Conservation (phyloP, 2,797 vertebrate species). For the Champsocephalus gunnari region DNA sequence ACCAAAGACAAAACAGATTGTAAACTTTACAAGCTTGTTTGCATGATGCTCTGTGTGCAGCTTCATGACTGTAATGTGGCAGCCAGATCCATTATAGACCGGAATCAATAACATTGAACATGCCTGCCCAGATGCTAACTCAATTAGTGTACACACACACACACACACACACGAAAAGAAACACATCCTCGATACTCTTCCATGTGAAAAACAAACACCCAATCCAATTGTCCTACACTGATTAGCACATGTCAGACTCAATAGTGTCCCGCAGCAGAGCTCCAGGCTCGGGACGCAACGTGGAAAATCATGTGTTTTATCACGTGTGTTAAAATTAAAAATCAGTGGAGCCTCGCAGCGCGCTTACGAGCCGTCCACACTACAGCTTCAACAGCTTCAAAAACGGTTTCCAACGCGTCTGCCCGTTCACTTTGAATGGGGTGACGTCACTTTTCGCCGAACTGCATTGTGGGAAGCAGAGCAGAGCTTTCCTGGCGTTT, state of each 20-base stretch:
- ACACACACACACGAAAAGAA: background rate
- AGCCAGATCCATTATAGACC: conserved; percentile 56
- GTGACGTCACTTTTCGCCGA: no score
- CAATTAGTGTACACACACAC: conserved; percentile 8
- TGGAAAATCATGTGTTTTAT: no score
- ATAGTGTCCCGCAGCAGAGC: no score
- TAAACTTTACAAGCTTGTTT: background rate
- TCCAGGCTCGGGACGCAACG: no score
- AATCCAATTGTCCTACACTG: conserved; percentile 3
- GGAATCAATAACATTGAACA: conserved; percentile 70
- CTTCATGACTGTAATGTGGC: conserved; percentile 51
- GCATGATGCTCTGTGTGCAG: conserved; percentile 22
- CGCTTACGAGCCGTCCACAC: no score
- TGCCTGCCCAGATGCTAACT: conserved; percentile 51
- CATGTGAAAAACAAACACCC: background rate
- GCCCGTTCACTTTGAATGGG: no score
- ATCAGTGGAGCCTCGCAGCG: no score
- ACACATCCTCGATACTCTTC: background rate
- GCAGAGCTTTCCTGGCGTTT: no score
- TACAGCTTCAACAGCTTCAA: no score
- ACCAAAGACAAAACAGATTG: background rate
- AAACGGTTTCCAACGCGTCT: no score
- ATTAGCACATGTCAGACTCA: conserved; percentile 6
- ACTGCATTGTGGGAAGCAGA: no score
- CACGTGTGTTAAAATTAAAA: no score